phyloP scores from a whole-genome alignment of 2,113 vertebrate species.

The Puntigrus tetrazona region DNA sequence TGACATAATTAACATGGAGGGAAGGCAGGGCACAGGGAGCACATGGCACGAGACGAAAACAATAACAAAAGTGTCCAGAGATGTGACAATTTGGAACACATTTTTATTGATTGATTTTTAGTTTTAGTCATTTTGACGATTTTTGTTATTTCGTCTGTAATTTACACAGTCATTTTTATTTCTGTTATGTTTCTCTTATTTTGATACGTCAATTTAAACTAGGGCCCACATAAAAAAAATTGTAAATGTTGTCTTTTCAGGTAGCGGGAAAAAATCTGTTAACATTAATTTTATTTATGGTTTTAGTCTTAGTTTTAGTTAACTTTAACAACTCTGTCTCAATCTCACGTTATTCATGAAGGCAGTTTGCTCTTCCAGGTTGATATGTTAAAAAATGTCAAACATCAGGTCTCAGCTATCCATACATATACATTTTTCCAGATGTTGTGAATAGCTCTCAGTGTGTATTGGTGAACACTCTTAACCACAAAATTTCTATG shows the following conservation, averaged over 20 bases:
- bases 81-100: too few relatives aligned
- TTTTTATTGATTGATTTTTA: too few relatives aligned
- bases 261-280: neutral
- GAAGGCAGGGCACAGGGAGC: too few relatives aligned
- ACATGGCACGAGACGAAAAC: too few relatives aligned
- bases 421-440: neutral
- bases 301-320: neutral
- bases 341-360: neutral
- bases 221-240: too few relatives aligned
- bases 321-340: neutral
- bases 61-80: too few relatives aligned
- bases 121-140: neutral
- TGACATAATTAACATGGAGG: too few relatives aligned
- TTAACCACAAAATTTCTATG: neutral
- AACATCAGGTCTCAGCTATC: neutral
- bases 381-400: neutral
- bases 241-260: neutral
- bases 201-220: neutral
- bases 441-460: neutral
- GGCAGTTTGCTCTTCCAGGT: neutral
- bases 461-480: slow-evolving; percentile 3
- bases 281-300: neutral
- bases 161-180: neutral
- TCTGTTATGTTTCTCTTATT: neutral
- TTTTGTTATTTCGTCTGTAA: neutral